These are phyloP conservation scores for Lepilemur septentrionalis DNA, from an alignment of 2,797 vertebrate species.

Conservation along the genomic window DNA sequence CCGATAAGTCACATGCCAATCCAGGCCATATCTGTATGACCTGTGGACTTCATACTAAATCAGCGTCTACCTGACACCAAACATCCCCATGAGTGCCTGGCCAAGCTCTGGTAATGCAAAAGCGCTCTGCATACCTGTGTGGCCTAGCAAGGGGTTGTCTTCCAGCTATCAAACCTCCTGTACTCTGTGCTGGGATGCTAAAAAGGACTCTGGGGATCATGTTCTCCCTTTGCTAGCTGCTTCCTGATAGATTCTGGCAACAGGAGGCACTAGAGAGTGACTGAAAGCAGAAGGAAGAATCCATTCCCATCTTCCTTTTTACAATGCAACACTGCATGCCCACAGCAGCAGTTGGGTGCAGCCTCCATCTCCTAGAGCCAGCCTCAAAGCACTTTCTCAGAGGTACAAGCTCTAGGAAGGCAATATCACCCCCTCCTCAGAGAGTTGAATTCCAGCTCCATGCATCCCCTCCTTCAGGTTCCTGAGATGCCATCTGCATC, in stretches of 20 bases:
- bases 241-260: background rate
- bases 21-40: background rate
- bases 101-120: background rate
- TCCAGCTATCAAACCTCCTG: background rate
- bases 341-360: accelerated
- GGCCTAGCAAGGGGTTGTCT: background rate
- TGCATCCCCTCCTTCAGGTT: background rate
- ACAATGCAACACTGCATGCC: background rate
- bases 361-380: background rate
- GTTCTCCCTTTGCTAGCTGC: background rate
- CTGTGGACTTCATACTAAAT: background rate
- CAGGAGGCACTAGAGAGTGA: background rate
- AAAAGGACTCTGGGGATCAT: background rate
- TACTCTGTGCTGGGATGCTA: background rate
- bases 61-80: conserved; percentile 48
- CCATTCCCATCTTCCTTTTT: background rate
- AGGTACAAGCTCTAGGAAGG: background rate
- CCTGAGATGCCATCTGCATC: background rate
- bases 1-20: background rate
- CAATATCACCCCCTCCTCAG: background rate
- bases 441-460: background rate
- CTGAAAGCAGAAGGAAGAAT: background rate
- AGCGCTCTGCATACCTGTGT: background rate
- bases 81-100: background rate
- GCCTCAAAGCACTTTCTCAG: background rate